These are phyloP conservation scores for Eilema depressum DNA, from an alignment of 2,888 invertebrate species.

Conservation along the genomic window DNA sequence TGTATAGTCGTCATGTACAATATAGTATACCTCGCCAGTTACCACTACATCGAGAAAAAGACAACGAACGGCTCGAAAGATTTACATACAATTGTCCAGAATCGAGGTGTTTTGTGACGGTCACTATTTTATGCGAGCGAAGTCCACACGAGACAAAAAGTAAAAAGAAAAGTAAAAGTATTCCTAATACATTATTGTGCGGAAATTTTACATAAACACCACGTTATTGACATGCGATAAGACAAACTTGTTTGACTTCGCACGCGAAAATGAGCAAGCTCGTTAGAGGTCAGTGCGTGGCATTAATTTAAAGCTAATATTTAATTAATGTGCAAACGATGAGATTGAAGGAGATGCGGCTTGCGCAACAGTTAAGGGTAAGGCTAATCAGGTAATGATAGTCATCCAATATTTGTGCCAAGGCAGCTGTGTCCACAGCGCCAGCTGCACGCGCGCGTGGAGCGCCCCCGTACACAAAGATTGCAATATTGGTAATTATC, in stretches of 20 bases:
- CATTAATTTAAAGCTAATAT: not conserved
- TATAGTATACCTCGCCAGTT: too few species aligned
- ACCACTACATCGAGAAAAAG: too few species aligned
- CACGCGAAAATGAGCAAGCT: not conserved
- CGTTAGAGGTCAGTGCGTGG: not conserved
- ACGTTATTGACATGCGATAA: not conserved
- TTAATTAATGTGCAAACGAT: not conserved
- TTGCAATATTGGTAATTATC: not conserved
- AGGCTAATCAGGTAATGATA: conserved; percentile 1
- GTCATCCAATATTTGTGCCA: conserved; percentile 4
- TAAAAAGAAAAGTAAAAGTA: not conserved
- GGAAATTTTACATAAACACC: not conserved
- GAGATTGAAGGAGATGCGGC: not conserved
- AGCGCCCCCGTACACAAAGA: not conserved
- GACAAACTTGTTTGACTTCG: not conserved
- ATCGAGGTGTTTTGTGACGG: not conserved
- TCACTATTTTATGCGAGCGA: not conserved
- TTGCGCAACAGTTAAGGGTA: not conserved
- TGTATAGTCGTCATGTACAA: too few species aligned
- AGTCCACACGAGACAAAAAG: not conserved
- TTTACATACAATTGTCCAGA: conserved; percentile 3
- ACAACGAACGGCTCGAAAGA: not conserved
- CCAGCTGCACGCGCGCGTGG: too few species aligned
- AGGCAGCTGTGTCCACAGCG: not conserved
- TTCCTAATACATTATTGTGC: not conserved